Evolutionary conservation across 2,113 vertebrate genomes (phyloP).

Genomic region (Carettochelys insculpta): DNA sequence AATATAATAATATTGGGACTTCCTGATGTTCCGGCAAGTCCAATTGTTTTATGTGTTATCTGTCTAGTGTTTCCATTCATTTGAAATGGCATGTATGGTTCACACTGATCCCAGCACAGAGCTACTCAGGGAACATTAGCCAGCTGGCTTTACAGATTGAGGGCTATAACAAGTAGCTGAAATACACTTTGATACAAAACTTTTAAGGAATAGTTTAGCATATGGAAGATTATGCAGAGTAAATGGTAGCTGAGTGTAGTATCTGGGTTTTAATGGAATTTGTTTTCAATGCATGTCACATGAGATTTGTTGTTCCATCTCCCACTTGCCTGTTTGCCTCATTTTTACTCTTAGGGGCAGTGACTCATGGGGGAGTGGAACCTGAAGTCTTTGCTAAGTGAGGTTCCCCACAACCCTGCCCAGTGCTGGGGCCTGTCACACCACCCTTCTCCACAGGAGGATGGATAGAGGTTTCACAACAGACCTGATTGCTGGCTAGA

Average conservation of each 20-base stretch:
- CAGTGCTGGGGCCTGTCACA: no score
- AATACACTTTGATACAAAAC: neutral
- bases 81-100: neutral
- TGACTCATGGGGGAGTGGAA: no score
- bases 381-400: no score
- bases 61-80: neutral
- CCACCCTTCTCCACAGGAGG: neutral
- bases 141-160: neutral
- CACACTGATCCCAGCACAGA: neutral
- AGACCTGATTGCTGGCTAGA: neutral
- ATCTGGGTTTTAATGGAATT: neutral
- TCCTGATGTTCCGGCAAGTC: neutral
- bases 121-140: neutral
- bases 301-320: neutral
- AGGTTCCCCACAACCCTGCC: no score
- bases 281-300: neutral
- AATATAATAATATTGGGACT: neutral
- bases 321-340: neutral
- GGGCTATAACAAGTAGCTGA: neutral
- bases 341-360: neutral
- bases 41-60: neutral
- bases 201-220: neutral
- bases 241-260: neutral
- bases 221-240: neutral
- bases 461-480: neutral